Evolutionary conservation across 2,797 vertebrate genomes (phyloP), one percentile per base, ranked within the genome.

Genomic region (Cyclura pinguis): DNA sequence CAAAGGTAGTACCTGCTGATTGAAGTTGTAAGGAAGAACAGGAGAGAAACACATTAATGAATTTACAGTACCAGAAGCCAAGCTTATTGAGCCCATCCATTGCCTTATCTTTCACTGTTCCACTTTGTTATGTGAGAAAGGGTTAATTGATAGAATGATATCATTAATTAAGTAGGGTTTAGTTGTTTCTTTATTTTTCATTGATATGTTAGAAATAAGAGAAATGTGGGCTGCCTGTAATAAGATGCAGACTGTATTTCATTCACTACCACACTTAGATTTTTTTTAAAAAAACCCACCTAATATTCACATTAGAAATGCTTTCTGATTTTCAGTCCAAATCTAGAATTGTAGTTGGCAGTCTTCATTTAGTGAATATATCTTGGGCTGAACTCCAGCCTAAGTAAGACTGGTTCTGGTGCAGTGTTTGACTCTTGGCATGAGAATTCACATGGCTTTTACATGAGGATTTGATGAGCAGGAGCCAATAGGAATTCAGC

Each of bases 21-120:
- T 72, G 42, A 82, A 67, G 27, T 82, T 55, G 9, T 35, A 87
- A 6, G 74, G 64, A 89, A 32, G 32, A 80, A 14, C 59, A 69
- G n/a, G 72, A 10, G 83, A 55, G 80, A 47, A 20, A 72, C 10
- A 4, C 13, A 35, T 72, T 27, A 16, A 4, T 50, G 76, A 73
- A 88, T 91, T 91, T 80, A 29, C 20, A 64, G 80, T 89, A 67
- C 69, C 38, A 55, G 81, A 88, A 84, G 72, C 59, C 59, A 78
- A 35, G 81, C 81, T 76, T 89, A 84, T 72, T 35, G 20, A 93
- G 18, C 84, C 47, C 84, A 89, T 59, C 73, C 10, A 47, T 47
- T 92, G 76, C 82, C 47, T 93, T 89, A 90, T 80, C 12, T 67
- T 86, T 85, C 81, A 52, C 55, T 80, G 52, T 52, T 91, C 83